Conservation (phyloP, 2,888 invertebrate genomes). For the Metacarcinus magister region DNA sequence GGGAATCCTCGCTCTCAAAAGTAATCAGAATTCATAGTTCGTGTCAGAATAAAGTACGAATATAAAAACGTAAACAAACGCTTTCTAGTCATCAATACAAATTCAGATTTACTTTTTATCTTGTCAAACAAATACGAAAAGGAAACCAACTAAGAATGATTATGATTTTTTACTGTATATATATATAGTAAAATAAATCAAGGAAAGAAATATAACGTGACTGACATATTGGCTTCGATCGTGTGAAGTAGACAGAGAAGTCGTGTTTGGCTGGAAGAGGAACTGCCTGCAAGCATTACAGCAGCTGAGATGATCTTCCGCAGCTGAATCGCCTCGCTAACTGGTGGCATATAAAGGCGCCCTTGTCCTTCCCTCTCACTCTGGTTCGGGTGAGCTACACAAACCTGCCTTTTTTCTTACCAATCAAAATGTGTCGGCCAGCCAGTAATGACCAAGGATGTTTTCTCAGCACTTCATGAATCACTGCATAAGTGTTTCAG, state of each 20-base stretch:
- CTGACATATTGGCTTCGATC: not conserved
- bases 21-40: not conserved
- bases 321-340: not conserved
- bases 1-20: not conserved
- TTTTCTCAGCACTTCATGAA: not conserved
- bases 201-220: not conserved
- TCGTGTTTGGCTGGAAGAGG: conserved; percentile 10
- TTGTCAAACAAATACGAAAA: not conserved
- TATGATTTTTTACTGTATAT: not conserved
- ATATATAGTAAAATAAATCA: not conserved
- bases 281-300: not conserved
- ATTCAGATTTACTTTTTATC: not conserved
- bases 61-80: not conserved
- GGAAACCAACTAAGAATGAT: not conserved
- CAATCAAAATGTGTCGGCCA: not conserved
- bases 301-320: not conserved
- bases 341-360: not conserved
- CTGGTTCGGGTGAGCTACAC: not conserved
- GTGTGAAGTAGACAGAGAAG: not conserved
- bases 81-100: not conserved
- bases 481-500: not conserved
- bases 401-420: not conserved
- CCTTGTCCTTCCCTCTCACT: not conserved
- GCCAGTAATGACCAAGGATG: not conserved
- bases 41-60: conserved; percentile 1